Conservation (phyloP, 2,113 vertebrate species). For the Vireo altiloquus region DNA sequence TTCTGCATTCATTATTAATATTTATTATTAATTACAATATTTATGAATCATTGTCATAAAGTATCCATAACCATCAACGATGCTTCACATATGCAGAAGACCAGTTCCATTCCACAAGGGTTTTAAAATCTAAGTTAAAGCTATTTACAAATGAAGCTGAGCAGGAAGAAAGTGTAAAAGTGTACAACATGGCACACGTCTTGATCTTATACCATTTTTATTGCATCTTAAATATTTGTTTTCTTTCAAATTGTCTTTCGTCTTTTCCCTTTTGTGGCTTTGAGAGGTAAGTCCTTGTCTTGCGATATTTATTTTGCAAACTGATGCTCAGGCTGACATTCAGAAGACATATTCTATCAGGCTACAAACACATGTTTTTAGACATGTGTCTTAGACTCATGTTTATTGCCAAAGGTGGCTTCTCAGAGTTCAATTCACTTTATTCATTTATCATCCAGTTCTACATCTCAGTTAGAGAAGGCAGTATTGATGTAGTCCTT, state of each 20-base stretch:
- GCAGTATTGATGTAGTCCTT: background rate
- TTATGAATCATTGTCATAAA: slow-evolving; percentile 11
- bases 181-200: background rate
- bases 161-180: background rate
- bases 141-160: background rate
- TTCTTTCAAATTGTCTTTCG: background rate
- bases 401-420: background rate
- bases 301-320: background rate
- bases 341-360: background rate
- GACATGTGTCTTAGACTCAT: background rate
- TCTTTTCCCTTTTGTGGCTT: background rate
- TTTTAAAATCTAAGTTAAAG: background rate
- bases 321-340: background rate
- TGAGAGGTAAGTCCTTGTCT: background rate
- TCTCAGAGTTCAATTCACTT: background rate
- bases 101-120: background rate
- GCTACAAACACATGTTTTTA: background rate
- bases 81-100: background rate
- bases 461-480: background rate
- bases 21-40: background rate
- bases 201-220: background rate
- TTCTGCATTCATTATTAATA: slow-evolving; percentile 16
- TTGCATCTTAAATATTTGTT: background rate
- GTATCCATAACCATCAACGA: background rate
- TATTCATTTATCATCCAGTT: background rate